Conservation (phyloP, 2,888 invertebrate species). For the Yponomeuta cagnagella region DNA sequence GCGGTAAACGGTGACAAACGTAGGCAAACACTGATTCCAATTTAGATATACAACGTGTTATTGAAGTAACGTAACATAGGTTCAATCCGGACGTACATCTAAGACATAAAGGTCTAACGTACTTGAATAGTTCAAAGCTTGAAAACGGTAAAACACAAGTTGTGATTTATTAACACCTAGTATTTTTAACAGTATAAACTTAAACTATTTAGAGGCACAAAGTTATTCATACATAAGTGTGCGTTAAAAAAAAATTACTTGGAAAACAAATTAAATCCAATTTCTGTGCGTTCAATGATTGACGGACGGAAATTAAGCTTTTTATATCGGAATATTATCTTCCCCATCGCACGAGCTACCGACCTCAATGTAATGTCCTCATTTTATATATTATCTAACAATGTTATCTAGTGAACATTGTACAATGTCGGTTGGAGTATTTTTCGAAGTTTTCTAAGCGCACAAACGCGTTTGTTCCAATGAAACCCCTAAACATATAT, state of each 20-base stretch:
- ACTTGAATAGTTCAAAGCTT: no score
- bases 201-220: neutral
- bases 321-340: neutral
- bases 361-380: neutral
- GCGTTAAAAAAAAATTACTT: neutral
- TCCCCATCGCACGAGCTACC: neutral
- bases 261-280: neutral
- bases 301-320: slow-evolving; percentile 22
- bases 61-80: no score
- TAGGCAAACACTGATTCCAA: no score
- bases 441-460: neutral
- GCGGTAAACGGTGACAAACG: no score
- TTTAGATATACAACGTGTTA: no score
- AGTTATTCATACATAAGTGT: neutral
- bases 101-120: no score
- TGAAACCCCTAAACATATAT: neutral
- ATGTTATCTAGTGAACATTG: neutral
- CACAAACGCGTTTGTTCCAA: neutral
- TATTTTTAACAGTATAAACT: neutral
- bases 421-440: neutral
- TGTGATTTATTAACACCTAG: neutral
- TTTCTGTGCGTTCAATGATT: slow-evolving; percentile 13
- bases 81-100: no score
- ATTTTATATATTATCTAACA: slow-evolving; percentile 13
- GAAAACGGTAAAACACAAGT: neutral